Evolutionary conservation across 2,113 vertebrate species (phyloP).

Genomic region (Ovibos moschatus): DNA sequence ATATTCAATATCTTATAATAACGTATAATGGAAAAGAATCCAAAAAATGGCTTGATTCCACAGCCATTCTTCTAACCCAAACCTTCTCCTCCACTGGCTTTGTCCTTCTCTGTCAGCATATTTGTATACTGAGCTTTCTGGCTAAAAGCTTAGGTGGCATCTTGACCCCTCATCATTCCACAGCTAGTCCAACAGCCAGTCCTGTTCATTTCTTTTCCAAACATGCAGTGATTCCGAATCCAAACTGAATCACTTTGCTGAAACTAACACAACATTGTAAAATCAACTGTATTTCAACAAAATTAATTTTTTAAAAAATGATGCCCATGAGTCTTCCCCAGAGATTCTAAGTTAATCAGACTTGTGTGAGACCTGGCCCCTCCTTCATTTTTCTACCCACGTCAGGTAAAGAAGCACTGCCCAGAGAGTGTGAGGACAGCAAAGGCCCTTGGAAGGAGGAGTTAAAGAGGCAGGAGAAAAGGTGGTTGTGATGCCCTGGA

Average conservation of each 20-base stretch:
- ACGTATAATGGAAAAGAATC: not conserved
- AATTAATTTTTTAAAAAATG: not conserved
- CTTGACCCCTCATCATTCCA: not conserved
- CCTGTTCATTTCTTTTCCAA: not conserved
- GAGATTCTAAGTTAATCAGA: not conserved
- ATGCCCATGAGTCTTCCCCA: not conserved
- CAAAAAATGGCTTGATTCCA: not conserved
- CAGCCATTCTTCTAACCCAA: not conserved
- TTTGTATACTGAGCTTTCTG: not conserved
- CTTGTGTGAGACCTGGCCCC: not conserved
- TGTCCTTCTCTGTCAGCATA: not conserved
- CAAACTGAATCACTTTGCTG: not conserved
- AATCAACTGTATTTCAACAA: not conserved
- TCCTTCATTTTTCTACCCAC: not conserved
- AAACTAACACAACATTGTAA: not conserved
- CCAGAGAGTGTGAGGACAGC: not conserved
- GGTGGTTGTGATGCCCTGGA: not conserved
- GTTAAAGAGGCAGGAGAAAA: not conserved
- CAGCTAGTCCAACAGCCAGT: not conserved
- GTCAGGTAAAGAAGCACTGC: not conserved
- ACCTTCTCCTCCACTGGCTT: not conserved
- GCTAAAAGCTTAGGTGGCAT: not conserved
- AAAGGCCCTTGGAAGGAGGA: not conserved
- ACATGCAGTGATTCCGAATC: not conserved
- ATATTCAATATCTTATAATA: not conserved